Evolutionary conservation across 2,888 invertebrate species (phyloP), one percentile per base, ranked within the genome.

Genomic region (Anodontia alba): DNA sequence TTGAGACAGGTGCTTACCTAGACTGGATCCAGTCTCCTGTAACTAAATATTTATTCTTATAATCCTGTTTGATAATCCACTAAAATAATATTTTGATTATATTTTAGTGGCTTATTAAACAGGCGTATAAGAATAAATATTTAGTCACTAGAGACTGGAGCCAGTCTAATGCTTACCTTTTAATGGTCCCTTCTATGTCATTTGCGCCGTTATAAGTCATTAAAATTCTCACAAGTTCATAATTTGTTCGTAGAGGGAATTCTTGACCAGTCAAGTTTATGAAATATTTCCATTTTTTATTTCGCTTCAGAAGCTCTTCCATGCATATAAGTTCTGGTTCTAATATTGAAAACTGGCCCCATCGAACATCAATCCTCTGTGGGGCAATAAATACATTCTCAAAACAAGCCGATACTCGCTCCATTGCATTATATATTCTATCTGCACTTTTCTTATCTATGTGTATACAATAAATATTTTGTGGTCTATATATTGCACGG

Each of bases 391-490:
- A 90, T 10, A 94, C 92, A 80, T 93, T 94, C 12, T 85, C 62
- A 76, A 93, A 92, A 82, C 93, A 92, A 20, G 73, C 74, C 2
- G 84, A 83, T 5, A 91, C 87, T 10, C 76, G 66, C 23, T 70
- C 67, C 36, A 92, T 77, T 2, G 90, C 85, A n/a, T 87, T 71
- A 69, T 86, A 85, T 26, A 91, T 42, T 1, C 83, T 70, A 8
- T 87, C 36, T 0, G 80, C 31, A 12, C 90, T 81, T 83, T 92
- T 92, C 26, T 70, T 78, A 73, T 93, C 93, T 0, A 94, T 85
- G 70, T 93, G 93, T 43, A 93, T 83, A 82, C 93, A 93, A 80
- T 93, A 94, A 38, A 88, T 74, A 78, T 94, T 93, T 54, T 93
- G 92, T 1, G 93, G 93, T 57, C 91, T 88, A 80, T 93, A 93